A percentile compares a stretch with the other conserved stretches of the same genome.
phyloP scores from a whole-genome alignment of 1,140 invertebrate genomes.

The Trachymyrmex cornetzi region DNA sequence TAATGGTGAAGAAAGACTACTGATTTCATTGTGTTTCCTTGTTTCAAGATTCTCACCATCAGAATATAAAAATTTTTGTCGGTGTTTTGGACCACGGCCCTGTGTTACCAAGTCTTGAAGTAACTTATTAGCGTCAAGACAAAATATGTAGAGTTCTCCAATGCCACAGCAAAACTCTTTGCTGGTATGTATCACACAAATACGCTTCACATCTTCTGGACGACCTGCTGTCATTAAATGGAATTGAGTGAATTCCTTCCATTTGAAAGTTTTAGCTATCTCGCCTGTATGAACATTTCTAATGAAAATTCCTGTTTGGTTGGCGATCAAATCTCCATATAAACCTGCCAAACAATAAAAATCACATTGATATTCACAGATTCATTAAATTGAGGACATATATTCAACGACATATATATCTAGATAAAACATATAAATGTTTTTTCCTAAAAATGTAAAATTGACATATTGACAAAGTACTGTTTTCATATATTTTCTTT shows the following conservation, averaged over 20 bases:
- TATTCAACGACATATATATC: too few species aligned
- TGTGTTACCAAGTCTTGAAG: constrained; percentile 85
- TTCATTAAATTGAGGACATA: not conserved
- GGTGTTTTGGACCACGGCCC: constrained; percentile 82
- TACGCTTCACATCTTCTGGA: constrained; percentile 87
- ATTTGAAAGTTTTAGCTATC: constrained; percentile 84
- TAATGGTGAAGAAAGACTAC: constrained; percentile 69
- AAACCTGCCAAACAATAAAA: constrained; percentile 79
- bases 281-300: constrained; percentile 86
- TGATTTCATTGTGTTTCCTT: constrained; percentile 64
- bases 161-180: constrained; percentile 86
- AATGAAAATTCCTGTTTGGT: constrained; percentile 84
- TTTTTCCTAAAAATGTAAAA: too few species aligned
- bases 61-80: constrained; percentile 84
- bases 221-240: constrained; percentile 85
- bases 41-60: constrained; percentile 86
- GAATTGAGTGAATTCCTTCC: constrained; percentile 87
- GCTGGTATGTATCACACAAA: constrained; percentile 87
- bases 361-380: not conserved
- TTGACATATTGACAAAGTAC: too few species aligned
- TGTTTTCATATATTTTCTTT: too few species aligned
- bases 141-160: constrained; percentile 87
- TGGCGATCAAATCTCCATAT: constrained; percentile 86
- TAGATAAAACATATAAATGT: too few species aligned
- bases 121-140: constrained; percentile 83